These are phyloP conservation scores for Himalopsyche kuldschensis DNA, from an alignment of 2,888 invertebrate species.

Conservation along the genomic window DNA sequence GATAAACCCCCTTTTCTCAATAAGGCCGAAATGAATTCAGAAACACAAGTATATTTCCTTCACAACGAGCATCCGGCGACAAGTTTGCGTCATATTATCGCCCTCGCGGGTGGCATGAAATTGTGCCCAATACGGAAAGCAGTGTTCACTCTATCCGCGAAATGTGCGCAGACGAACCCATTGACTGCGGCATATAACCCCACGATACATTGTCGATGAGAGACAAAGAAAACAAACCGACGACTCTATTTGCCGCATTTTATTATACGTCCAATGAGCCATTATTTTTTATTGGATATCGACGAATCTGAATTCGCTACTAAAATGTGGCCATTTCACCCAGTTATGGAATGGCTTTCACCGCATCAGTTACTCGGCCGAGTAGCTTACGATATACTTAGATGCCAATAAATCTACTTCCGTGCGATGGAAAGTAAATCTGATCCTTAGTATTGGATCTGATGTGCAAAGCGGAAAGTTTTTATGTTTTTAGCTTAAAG, in stretches of 20 bases:
- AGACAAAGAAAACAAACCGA: neutral
- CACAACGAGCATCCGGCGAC: neutral
- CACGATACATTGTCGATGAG: neutral
- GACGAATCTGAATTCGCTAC: neutral
- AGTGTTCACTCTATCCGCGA: neutral
- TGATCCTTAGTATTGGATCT: too few relatives aligned
- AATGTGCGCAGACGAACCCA: neutral
- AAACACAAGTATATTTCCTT: neutral
- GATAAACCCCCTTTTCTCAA: neutral
- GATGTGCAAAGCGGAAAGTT: too few relatives aligned
- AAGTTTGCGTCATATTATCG: neutral
- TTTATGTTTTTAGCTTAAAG: too few relatives aligned
- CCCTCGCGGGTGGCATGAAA: neutral
- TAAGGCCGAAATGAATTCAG: neutral
- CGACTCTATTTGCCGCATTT: neutral
- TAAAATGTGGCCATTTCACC: neutral
- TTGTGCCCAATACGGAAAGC: neutral
- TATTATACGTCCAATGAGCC: neutral
- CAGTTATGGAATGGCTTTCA: neutral
- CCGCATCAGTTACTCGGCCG: too few relatives aligned
- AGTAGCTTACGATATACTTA: too few relatives aligned
- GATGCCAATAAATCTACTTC: too few relatives aligned
- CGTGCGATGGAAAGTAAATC: too few relatives aligned
- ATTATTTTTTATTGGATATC: neutral
- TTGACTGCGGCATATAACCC: neutral